phyloP scores from a whole-genome alignment of 1,140 invertebrate genomes.

The Wiebesia pumilae region DNA sequence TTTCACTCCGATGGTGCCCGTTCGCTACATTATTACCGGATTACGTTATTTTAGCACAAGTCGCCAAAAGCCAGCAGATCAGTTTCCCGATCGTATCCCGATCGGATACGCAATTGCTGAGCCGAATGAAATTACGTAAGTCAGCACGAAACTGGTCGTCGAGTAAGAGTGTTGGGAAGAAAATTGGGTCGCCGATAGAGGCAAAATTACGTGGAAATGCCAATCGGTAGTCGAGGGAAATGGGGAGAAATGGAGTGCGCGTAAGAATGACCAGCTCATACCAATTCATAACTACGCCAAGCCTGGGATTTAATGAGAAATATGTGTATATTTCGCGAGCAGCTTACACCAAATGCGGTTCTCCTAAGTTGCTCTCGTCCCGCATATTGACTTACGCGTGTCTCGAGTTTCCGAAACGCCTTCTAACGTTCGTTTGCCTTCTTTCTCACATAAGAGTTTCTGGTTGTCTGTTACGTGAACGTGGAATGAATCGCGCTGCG shows the following conservation, averaged over 20 bases:
- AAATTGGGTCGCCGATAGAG: not conserved
- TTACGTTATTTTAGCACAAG: too few relatives aligned
- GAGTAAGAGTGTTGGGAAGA: not conserved
- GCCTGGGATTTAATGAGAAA: not conserved
- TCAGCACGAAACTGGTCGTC: not conserved
- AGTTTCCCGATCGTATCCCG: too few relatives aligned
- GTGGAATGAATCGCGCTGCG: not conserved
- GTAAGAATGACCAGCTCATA: not conserved
- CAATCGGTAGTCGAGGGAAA: not conserved
- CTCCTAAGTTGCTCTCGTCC: not conserved
- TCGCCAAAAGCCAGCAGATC: too few relatives aligned
- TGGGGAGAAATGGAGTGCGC: not conserved
- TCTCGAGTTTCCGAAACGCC: conserved; percentile 20
- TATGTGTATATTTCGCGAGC: too few relatives aligned
- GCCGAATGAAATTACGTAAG: not conserved
- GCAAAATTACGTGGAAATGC: not conserved
- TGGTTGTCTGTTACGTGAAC: conserved; percentile 18
- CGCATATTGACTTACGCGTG: conserved; percentile 16
- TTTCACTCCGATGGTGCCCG: too few relatives aligned
- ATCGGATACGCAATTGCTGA: too few relatives aligned
- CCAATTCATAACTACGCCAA: too few relatives aligned
- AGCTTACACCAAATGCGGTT: not conserved
- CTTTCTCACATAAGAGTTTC: not conserved
- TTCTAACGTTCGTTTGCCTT: conserved; percentile 20
- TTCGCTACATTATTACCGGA: too few relatives aligned